A percentile compares a stretch with the other conserved stretches of the same genome.
Evolutionary conservation across 2,797 vertebrate genomes (phyloP).

Genomic region (Miichthys miiuy): DNA sequence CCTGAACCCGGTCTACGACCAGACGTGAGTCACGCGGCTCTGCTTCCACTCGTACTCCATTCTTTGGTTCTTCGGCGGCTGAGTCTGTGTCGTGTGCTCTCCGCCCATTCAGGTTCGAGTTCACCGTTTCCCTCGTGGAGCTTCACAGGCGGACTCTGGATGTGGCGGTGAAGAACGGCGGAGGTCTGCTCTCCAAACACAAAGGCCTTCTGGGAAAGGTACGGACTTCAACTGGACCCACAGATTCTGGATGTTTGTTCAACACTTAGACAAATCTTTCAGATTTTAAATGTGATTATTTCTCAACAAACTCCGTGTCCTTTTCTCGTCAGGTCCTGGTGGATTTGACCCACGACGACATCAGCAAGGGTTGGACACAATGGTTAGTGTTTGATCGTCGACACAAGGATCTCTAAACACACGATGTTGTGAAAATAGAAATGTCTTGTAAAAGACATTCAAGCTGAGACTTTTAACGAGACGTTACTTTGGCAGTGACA

Average conservation of each 20-base stretch:
- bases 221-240: not conserved
- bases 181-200: constrained; percentile 95
- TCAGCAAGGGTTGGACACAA: constrained; percentile 92
- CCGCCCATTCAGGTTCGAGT: constrained; percentile 90
- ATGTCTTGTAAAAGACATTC: not conserved
- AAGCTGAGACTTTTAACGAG: too few species aligned
- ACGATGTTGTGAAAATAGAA: not conserved
- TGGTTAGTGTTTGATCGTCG: constrained; percentile 85
- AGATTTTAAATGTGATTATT: not conserved
- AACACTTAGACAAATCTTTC: not conserved
- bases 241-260: not conserved
- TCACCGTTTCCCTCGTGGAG: constrained; percentile 92
- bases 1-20: constrained; percentile 93
- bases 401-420: too few species aligned
- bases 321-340: constrained; percentile 87
- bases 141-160: constrained; percentile 93
- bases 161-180: constrained; percentile 96
- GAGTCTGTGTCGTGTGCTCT: not conserved
- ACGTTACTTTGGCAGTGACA: too few species aligned
- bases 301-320: not conserved
- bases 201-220: constrained; percentile 98
- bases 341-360: constrained; percentile 90
- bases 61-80: too few species aligned
- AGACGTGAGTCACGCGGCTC: constrained; percentile 85
- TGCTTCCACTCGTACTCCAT: fast-evolving